These are phyloP conservation scores for Galeopsomyia nigrocyanea DNA, from an alignment of 2,888 invertebrate genomes.

Conservation along the genomic window DNA sequence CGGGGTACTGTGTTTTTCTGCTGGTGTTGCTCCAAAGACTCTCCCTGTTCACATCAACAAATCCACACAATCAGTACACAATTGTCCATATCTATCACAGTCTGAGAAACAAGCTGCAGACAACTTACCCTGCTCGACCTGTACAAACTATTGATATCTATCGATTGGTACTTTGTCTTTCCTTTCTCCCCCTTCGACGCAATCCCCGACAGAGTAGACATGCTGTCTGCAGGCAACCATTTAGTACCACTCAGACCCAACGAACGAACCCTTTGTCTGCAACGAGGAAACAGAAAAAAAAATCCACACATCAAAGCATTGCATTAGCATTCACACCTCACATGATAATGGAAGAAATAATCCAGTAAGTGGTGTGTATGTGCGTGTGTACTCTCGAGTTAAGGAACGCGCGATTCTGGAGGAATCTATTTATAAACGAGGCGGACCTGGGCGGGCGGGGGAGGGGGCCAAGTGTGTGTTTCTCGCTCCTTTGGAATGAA, in stretches of 20 bases:
- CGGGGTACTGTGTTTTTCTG: slow-evolving; percentile 91
- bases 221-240: slow-evolving; percentile 96
- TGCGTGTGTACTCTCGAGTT: too few relatives aligned
- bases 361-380: too few relatives aligned
- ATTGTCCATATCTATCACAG: background rate
- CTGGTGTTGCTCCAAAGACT: slow-evolving; percentile 88
- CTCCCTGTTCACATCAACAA: slow-evolving; percentile 74
- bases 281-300: slow-evolving; percentile 20
- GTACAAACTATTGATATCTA: slow-evolving; percentile 98
- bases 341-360: too few relatives aligned
- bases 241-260: slow-evolving; percentile 82
- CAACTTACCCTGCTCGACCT: slow-evolving; percentile 84
- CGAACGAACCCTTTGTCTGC: slow-evolving; percentile 81
- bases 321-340: too few relatives aligned
- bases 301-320: background rate
- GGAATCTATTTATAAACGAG: too few relatives aligned
- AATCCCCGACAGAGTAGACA: slow-evolving; percentile 95
- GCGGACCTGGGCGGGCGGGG: too few relatives aligned
- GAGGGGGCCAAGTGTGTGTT: background rate
- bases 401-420: too few relatives aligned
- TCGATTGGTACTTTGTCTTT: slow-evolving; percentile 96
- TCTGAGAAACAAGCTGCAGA: background rate
- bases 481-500: background rate
- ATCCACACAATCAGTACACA: slow-evolving; percentile 4
- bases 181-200: slow-evolving; percentile 88